Percentiles rank a stretch among this genome's conserved stretches.
phyloP scores from a whole-genome alignment of 2,113 vertebrate species.

The Ariopsis seemanni region DNA sequence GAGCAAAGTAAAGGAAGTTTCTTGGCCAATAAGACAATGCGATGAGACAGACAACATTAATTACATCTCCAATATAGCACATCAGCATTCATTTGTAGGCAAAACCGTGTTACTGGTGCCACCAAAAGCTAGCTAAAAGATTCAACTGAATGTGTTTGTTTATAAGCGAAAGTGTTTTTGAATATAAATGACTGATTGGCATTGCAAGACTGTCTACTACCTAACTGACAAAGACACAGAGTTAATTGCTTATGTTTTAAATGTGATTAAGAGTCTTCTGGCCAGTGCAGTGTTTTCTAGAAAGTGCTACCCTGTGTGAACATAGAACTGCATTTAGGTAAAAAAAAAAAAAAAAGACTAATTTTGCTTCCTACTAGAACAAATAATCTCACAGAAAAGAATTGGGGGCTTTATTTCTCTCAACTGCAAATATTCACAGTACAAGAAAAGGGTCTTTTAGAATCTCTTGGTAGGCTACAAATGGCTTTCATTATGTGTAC shows the following conservation, averaged over 20 bases:
- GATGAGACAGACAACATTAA: not conserved
- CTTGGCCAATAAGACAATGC: not conserved
- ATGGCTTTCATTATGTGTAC: slow-evolving; percentile 44
- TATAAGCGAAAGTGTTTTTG: not conserved
- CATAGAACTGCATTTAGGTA: slow-evolving; percentile 1
- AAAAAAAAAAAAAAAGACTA: slow-evolving; percentile 11
- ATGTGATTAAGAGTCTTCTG: not conserved
- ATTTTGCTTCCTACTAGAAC: not conserved
- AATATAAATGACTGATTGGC: not conserved
- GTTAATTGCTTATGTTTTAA: not conserved
- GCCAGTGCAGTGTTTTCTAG: not conserved
- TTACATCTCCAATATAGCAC: not conserved
- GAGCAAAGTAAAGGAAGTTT: not conserved
- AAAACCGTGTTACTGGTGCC: not conserved
- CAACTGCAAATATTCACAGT: slow-evolving; percentile 25
- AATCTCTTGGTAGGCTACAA: not conserved
- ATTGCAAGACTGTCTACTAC: not conserved
- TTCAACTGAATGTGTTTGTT: not conserved
- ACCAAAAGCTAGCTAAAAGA: not conserved
- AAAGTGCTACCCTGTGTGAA: not conserved
- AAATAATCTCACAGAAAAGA: slow-evolving; percentile 18
- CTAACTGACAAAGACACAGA: not conserved
- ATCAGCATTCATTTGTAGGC: not conserved
- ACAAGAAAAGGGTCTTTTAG: slow-evolving; percentile 19
- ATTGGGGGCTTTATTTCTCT: slow-evolving; percentile 21